Evolutionary conservation across 1,140 invertebrate species (phyloP).

Genomic region (Daktulosphaira vitifoliae): DNA sequence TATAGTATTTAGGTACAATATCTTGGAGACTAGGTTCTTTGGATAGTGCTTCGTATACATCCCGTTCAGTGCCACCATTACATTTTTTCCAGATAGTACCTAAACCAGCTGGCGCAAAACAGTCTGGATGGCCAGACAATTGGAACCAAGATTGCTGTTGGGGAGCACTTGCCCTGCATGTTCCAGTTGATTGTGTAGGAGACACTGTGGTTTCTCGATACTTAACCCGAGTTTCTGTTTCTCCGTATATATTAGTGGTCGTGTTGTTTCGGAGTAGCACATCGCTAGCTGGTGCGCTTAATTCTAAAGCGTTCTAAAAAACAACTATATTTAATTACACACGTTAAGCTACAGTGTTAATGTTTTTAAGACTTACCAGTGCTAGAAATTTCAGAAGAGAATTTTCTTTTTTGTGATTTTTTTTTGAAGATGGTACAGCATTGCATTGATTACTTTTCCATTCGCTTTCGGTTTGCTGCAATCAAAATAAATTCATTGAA

Average conservation of each 20-base stretch:
- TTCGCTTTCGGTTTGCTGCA: slow-evolving; percentile 18
- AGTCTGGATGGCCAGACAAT: slow-evolving; percentile 84
- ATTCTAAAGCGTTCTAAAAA: slow-evolving; percentile 84
- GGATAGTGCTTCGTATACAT: slow-evolving; percentile 72
- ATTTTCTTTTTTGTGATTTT: slow-evolving; percentile 44
- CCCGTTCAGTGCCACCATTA: slow-evolving; percentile 55
- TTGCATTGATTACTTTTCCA: slow-evolving; percentile 22
- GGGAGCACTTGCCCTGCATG: background rate
- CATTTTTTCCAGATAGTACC: slow-evolving; percentile 47
- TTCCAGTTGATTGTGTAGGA: slow-evolving; percentile 33
- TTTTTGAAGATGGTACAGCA: slow-evolving; percentile 34
- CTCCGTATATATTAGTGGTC: background rate
- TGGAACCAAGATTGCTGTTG: slow-evolving; percentile 68
- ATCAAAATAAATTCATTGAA: too few species aligned
- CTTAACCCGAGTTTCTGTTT: background rate
- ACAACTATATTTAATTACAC: too few species aligned
- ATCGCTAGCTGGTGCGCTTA: slow-evolving; percentile 84
- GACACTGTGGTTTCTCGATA: background rate
- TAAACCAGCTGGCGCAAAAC: slow-evolving; percentile 84
- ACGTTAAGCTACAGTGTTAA: too few species aligned
- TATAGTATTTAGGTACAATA: slow-evolving; percentile 71
- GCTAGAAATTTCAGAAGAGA: slow-evolving; percentile 55
- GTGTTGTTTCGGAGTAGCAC: slow-evolving; percentile 52
- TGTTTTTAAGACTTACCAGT: slow-evolving; percentile 58
- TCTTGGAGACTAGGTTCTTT: slow-evolving; percentile 59